phyloP scores from a whole-genome alignment of 2,113 vertebrate species.

The Etheostoma cragini region DNA sequence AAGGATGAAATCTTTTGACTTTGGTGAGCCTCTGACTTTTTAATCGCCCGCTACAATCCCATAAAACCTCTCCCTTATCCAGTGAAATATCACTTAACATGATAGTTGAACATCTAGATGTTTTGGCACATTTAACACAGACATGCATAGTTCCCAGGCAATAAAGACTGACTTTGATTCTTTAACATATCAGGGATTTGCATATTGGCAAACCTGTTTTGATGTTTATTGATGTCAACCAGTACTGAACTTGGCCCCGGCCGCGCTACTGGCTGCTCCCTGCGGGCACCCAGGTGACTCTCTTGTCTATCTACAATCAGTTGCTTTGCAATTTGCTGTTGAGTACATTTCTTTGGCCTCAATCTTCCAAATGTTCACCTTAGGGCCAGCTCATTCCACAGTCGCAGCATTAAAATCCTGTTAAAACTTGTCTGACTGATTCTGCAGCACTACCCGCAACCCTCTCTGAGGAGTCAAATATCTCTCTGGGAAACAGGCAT shows the following conservation, averaged over 20 bases:
- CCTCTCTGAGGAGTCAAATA: neutral
- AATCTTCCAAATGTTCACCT: neutral
- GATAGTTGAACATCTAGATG: too few relatives aligned
- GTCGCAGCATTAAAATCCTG: slow-evolving; percentile 55
- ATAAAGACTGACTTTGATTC: too few relatives aligned
- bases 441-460: neutral
- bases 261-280: slow-evolving; percentile 5
- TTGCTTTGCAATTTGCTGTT: slow-evolving; percentile 20
- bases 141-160: too few relatives aligned
- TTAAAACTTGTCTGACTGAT: slow-evolving; percentile 68
- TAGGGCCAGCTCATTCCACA: slow-evolving; percentile 61
- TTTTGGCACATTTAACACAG: too few relatives aligned
- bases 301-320: slow-evolving; percentile 31
- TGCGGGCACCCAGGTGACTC: slow-evolving; percentile 35
- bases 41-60: too few relatives aligned
- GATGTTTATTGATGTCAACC: neutral
- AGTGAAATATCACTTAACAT: too few relatives aligned
- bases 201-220: too few relatives aligned
- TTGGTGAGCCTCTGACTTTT: too few relatives aligned
- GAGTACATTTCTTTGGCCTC: slow-evolving; percentile 36
- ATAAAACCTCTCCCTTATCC: too few relatives aligned
- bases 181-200: neutral
- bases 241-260: neutral
- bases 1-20: too few relatives aligned
- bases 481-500: neutral